Conservation (phyloP, 2,888 invertebrate species). For the Brachypalpus laphriformis region DNA sequence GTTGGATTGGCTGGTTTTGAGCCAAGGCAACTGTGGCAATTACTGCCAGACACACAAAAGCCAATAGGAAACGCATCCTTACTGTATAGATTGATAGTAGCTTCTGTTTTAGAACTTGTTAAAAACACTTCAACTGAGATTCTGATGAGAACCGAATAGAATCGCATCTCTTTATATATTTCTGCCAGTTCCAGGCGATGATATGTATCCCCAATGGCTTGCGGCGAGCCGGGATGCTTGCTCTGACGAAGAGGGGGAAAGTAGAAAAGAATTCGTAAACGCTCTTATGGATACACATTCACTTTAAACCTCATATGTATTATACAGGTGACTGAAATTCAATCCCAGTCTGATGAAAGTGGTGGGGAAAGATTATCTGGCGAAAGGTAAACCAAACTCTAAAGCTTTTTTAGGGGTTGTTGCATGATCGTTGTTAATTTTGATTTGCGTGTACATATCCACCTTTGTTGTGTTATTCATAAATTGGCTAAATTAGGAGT, state of each 20-base stretch:
- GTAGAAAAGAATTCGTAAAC: background rate
- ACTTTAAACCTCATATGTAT: background rate
- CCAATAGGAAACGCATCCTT: slow-evolving; percentile 75
- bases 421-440: slow-evolving; percentile 2
- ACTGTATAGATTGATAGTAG: background rate
- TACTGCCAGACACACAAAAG: slow-evolving; percentile 67
- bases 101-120: slow-evolving; percentile 18
- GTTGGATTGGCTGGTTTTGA: slow-evolving; percentile 34
- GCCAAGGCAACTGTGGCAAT: slow-evolving; percentile 57
- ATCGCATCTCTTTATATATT: slow-evolving; percentile 61
- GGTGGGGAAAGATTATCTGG: background rate
- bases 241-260: background rate
- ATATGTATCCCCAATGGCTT: no score
- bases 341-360: background rate
- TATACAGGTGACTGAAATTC: slow-evolving; percentile 12
- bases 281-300: background rate
- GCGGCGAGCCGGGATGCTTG: no score
- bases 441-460: slow-evolving; percentile 12
- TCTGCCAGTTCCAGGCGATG: background rate
- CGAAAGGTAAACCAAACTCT: background rate
- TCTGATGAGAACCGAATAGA: slow-evolving; percentile 46
- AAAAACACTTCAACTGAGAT: slow-evolving; percentile 55
- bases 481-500: slow-evolving; percentile 39
- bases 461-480: slow-evolving; percentile 47
- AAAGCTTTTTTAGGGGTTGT: slow-evolving; percentile 16